phyloP scores from a whole-genome alignment of 2,888 invertebrate species.

The Criorhina ranunculi region DNA sequence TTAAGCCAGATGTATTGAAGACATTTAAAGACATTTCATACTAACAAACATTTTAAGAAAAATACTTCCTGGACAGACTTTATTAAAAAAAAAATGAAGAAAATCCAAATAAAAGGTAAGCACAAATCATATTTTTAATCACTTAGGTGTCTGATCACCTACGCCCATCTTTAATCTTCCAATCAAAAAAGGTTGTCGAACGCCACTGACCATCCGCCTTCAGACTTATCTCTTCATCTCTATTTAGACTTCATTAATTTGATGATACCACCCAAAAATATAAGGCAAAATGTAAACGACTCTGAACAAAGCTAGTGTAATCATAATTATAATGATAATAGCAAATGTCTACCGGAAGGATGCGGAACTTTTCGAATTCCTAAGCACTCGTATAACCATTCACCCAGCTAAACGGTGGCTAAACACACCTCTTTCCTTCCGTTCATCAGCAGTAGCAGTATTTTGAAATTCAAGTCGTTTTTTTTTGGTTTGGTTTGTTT shows the following conservation, averaged over 20 bases:
- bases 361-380: slow-evolving; percentile 53
- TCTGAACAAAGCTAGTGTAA: slow-evolving; percentile 39
- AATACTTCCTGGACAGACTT: no score
- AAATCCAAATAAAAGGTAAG: neutral
- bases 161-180: slow-evolving; percentile 16
- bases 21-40: no score
- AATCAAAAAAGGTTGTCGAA: slow-evolving; percentile 29
- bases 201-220: slow-evolving; percentile 30
- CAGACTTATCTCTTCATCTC: slow-evolving; percentile 8
- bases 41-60: no score
- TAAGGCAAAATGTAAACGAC: slow-evolving; percentile 29
- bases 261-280: slow-evolving; percentile 51
- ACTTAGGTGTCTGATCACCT: slow-evolving; percentile 13
- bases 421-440: slow-evolving; percentile 12
- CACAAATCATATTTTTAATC: slow-evolving; percentile 2
- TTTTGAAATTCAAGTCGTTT: slow-evolving; percentile 9
- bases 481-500: slow-evolving; percentile 14
- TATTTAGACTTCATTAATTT: slow-evolving; percentile 60
- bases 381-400: slow-evolving; percentile 41
- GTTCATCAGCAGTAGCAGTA: neutral
- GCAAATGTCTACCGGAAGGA: slow-evolving; percentile 52
- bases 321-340: slow-evolving; percentile 53
- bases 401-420: slow-evolving; percentile 40
- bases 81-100: no score
- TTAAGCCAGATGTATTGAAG: no score